A percentile compares a stretch with the other conserved stretches of the same genome.
phyloP scores from a whole-genome alignment of 2,888 invertebrate genomes.

The Nasonovia ribisnigri region DNA sequence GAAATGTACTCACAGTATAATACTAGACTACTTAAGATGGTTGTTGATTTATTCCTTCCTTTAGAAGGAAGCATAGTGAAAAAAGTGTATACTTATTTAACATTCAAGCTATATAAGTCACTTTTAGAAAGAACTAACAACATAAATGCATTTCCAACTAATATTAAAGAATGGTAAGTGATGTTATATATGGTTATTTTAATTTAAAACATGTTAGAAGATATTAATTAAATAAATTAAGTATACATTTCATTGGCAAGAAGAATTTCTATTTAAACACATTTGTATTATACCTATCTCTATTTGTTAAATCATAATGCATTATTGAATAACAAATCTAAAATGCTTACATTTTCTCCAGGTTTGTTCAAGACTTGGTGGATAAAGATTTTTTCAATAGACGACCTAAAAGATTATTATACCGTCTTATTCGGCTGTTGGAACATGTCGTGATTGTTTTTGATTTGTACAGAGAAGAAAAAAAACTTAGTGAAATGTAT shows the following conservation, averaged over 20 bases:
- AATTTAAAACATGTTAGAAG: background rate
- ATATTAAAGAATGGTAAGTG: constrained; percentile 31
- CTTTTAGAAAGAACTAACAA: constrained; percentile 25
- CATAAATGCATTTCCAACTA: constrained; percentile 13
- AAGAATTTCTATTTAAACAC: background rate
- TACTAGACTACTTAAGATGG: background rate
- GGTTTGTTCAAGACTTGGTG: constrained; percentile 57
- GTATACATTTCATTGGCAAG: background rate
- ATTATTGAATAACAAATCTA: background rate
- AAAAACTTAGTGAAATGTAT: constrained; percentile 24
- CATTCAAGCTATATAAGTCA: constrained; percentile 44
- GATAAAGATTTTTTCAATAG: constrained; percentile 4
- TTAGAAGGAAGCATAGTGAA: background rate
- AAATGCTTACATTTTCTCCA: background rate
- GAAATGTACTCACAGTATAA: background rate
- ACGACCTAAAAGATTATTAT: background rate
- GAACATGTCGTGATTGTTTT: constrained; percentile 43
- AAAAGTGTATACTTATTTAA: constrained; percentile 37
- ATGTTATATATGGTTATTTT: background rate
- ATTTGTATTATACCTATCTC: background rate
- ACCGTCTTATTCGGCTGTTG: constrained; percentile 3
- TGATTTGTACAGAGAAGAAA: constrained; percentile 50
- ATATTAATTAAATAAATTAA: background rate
- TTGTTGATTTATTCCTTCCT: constrained; percentile 48
- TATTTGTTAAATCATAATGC: background rate